Conservation (phyloP, 2,113 vertebrate species). For the Paedocypris sp. region DNA sequence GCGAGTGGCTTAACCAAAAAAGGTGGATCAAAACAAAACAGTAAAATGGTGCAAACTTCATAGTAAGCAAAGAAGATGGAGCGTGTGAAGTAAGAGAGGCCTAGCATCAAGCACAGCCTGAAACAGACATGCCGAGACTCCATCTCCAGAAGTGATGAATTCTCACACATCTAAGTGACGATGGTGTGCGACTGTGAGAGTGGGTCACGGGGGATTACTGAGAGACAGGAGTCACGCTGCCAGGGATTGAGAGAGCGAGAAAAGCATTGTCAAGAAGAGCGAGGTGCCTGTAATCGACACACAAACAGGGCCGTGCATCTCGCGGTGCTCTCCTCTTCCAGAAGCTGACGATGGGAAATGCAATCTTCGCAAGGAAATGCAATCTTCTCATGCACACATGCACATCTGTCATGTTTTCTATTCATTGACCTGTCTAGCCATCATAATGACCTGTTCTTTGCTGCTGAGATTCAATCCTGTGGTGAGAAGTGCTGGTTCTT, state of each 20-base stretch:
- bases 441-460: conserved; percentile 14
- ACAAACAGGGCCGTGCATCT: background rate
- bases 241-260: conserved; percentile 16
- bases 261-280: conserved; percentile 19
- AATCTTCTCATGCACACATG: conserved; percentile 7
- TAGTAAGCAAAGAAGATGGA: background rate
- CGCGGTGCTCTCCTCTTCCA: background rate
- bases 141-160: conserved; percentile 12
- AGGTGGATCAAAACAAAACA: conserved; percentile 3
- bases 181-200: conserved; percentile 4
- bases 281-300: conserved; percentile 10
- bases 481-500: background rate
- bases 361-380: conserved; percentile 4
- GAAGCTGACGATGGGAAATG: conserved; percentile 14
- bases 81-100: background rate
- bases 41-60: conserved; percentile 9
- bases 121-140: conserved; percentile 3
- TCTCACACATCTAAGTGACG: conserved; percentile 15
- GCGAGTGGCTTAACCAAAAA: background rate
- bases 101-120: background rate
- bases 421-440: background rate
- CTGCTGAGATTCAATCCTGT: background rate
- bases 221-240: background rate
- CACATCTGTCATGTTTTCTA: background rate
- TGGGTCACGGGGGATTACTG: conserved; percentile 15